Conservation (phyloP, 2,888 invertebrate genomes). For the Tetragonisca angustula region DNA sequence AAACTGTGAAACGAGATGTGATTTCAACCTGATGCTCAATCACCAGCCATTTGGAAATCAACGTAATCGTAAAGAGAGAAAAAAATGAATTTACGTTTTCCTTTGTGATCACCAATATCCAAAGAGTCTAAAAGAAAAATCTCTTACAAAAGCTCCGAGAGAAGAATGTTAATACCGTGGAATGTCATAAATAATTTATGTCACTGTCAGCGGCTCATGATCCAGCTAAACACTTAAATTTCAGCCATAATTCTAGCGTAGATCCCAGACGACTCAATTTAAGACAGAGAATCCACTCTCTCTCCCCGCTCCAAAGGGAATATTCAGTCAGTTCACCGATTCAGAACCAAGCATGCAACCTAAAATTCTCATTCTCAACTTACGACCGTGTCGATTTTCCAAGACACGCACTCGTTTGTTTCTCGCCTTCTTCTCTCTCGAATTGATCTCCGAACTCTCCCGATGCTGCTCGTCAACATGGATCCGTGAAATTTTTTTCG, state of each 20-base stretch:
- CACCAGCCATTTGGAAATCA: too few relatives aligned
- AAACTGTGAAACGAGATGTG: too few relatives aligned
- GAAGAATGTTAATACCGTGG: neutral
- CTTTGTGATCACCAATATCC: neutral
- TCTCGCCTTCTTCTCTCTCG: conserved; percentile 4
- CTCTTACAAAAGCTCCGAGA: neutral
- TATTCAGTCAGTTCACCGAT: conserved; percentile 33
- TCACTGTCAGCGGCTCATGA: neutral
- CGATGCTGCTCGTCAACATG: neutral
- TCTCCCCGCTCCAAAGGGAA: conserved; percentile 3
- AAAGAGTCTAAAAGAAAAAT: neutral
- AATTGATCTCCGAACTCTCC: conserved; percentile 48
- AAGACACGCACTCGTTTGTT: conserved; percentile 41
- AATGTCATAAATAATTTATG: neutral
- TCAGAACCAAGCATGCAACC: conserved; percentile 10
- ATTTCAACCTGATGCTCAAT: too few relatives aligned
- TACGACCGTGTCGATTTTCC: conserved; percentile 35
- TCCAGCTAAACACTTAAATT: conserved; percentile 21
- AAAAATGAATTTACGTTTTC: neutral
- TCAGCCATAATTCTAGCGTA: neutral
- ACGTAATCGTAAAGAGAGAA: neutral
- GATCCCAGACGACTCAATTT: conserved; percentile 20
- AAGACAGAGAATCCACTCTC: conserved; percentile 20
- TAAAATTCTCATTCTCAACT: conserved; percentile 45
- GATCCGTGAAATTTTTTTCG: conserved; percentile 25